Base-by-base conservation (phyloP, 1,140 invertebrate species). In the Limonius californicus region DNA sequence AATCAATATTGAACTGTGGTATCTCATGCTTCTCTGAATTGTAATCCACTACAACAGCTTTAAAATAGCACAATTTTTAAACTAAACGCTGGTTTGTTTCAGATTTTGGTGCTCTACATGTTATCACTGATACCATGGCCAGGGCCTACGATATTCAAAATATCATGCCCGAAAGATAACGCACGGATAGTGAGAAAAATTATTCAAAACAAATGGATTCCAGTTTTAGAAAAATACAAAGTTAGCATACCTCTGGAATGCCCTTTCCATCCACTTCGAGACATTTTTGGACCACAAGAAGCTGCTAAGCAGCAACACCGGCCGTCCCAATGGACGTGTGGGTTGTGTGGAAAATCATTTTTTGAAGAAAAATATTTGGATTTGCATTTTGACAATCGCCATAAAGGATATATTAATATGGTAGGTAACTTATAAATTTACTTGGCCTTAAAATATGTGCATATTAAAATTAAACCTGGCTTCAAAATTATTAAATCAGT, bases 271-370 rank as follows among this genome's bases (percentile, higher is more conserved):
- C 87, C 89, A 4, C 83, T 85, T 56, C 83, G 93, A 65, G 94
- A 97, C 77, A 89, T 94, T 23, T 95, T 92, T 77, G 85, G 87
- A 45, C 87, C 89, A 0, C 90, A 95, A 71, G 90, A 95, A 76
- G 80, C 84, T 21, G 84, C 90, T 66, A 91, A 94, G 79, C 82
- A 87, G 65, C 88, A 91, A 70, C 87, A 90, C 78, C 82, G 90
- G 57, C 85, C 89, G 1, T 91, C 89, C 8, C 90, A 92, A 74
- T 96, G 93, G 93, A 90, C 88, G 0, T 97, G 95, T 75, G 86
- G 89, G 32, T 85, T 93, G 61, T 97, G 95, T 80, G 94, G 94
- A 57, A 94, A 96, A 79, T 90, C 89, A 27, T 97, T 97, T 77
- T 89, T 91, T 75, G 88, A 91, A 71, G 92, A 96, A 75, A 85